A percentile compares a stretch with the other conserved stretches of the same genome.
These are phyloP conservation scores for Pollimyrus isidori DNA, from an alignment of 2,113 vertebrate genomes.

Conservation along the genomic window DNA sequence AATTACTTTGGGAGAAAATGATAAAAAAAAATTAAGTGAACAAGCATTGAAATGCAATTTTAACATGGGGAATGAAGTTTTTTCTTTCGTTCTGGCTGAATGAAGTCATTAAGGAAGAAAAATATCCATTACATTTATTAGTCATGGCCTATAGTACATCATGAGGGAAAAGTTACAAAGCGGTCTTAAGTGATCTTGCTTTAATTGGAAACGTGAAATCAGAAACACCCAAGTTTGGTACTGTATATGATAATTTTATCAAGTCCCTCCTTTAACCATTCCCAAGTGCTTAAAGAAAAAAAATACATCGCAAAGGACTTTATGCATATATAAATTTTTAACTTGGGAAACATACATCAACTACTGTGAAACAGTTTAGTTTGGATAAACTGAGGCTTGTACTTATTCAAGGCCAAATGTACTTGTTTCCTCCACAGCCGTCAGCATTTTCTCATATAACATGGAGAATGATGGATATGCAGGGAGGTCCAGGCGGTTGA, in stretches of 20 bases:
- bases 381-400: constrained; percentile 11
- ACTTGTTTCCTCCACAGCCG: constrained; percentile 95
- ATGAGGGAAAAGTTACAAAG: background rate
- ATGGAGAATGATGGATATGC: constrained; percentile 96
- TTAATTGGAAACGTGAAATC: background rate
- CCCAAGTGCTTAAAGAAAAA: background rate
- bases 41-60: background rate
- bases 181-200: background rate
- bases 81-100: background rate
- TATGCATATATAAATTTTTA: background rate
- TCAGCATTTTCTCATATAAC: constrained; percentile 95
- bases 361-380: constrained; percentile 6
- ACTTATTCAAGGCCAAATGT: constrained; percentile 91
- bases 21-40: background rate
- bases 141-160: background rate
- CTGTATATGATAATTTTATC: background rate
- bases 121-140: background rate
- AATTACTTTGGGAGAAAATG: background rate
- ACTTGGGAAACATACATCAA: background rate
- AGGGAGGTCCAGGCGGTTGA: constrained; percentile 94
- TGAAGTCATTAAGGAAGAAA: background rate
- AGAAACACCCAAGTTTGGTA: background rate
- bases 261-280: background rate
- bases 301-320: background rate
- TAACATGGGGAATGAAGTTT: background rate